phyloP scores from a whole-genome alignment of 2,888 invertebrate species.

The Parnassius apollo region DNA sequence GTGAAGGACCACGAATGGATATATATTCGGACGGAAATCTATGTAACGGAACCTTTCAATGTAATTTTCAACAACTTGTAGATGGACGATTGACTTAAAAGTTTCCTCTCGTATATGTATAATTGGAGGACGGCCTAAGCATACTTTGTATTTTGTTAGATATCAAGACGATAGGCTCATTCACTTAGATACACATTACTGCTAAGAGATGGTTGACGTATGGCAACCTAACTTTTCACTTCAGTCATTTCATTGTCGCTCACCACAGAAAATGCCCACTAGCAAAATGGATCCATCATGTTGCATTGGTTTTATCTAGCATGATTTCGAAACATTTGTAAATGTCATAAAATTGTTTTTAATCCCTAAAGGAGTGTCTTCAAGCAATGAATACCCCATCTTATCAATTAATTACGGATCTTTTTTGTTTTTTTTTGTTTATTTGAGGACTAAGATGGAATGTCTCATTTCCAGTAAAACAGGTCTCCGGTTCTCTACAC shows the following conservation, averaged over 20 bases:
- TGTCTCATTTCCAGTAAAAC: no score
- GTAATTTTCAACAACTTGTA: no score
- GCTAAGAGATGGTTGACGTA: slow-evolving; percentile 94
- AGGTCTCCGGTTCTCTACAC: no score
- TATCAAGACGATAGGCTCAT: slow-evolving; percentile 96
- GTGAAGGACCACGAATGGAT: no score
- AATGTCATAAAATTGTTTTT: slow-evolving; percentile 84
- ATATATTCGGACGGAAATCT: no score
- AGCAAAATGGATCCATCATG: slow-evolving; percentile 96
- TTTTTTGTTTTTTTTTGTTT: slow-evolving; percentile 44
- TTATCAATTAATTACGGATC: slow-evolving; percentile 90
- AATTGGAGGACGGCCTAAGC: slow-evolving; percentile 95
- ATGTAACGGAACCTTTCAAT: no score
- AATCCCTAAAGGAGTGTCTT: slow-evolving; percentile 66
- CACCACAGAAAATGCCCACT: slow-evolving; percentile 91
- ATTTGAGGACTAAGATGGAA: no score
- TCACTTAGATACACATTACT: slow-evolving; percentile 96
- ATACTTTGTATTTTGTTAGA: slow-evolving; percentile 96
- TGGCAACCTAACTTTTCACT: slow-evolving; percentile 89
- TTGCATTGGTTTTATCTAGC: slow-evolving; percentile 92
- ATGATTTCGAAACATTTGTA: slow-evolving; percentile 88
- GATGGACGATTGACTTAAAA: no score
- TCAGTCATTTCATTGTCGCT: slow-evolving; percentile 91
- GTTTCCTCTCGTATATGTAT: slow-evolving; percentile 85
- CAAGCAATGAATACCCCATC: slow-evolving; percentile 88